Base-by-base conservation (phyloP, 1,140 invertebrate species). In the Magallana angulata region DNA sequence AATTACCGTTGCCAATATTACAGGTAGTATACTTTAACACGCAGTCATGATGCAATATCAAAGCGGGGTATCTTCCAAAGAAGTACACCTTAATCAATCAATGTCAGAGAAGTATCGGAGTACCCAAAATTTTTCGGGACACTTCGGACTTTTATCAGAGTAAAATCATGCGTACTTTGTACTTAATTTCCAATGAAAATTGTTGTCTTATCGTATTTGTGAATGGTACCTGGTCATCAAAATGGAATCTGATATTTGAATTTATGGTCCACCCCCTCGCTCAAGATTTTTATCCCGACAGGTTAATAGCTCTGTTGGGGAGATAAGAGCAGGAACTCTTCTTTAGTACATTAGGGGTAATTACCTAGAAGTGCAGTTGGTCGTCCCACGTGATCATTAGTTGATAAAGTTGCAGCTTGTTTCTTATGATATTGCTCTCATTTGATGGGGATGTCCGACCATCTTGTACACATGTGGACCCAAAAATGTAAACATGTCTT, bases 1-100 rank as follows among this genome's bases (percentile, higher is more conserved):
- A 48, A 48, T 48, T 48, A 76, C 36, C 24, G 68, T 36, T 76
- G 68, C 68, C 68, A 76, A 8, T 62, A 14, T 62, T 62, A 16
- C 60, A 62, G 60, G 12, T 36, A 76, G 12, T 76, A 36, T 76
- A 12, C 12, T 76, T 24, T 76, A 76, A 12, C 24, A 76, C 36
- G 68, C 68, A 71, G 68, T 71, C 68, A 71, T 76, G 68, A 36
- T 76, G 68, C 36, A 48, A 36, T 76, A 12, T 76, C 24, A n/a
- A 7, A 1, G 14, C 16, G 60, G 18, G 16, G 16, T 64, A n/a
- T 64, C 60, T 5, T 18, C 60, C 16, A 16, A n/a, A 18, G 9
- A 30, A 76, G 9, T 9, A 76, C 36, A 36, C 24, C 36, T 7
- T 18, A 76, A 76, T 76, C 8, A 76, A 36, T 76, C 24, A 76